Evolutionary conservation across 2,113 vertebrate genomes (phyloP), one percentile per base, ranked within the genome.

Genomic region (Nycticebus coucang): DNA sequence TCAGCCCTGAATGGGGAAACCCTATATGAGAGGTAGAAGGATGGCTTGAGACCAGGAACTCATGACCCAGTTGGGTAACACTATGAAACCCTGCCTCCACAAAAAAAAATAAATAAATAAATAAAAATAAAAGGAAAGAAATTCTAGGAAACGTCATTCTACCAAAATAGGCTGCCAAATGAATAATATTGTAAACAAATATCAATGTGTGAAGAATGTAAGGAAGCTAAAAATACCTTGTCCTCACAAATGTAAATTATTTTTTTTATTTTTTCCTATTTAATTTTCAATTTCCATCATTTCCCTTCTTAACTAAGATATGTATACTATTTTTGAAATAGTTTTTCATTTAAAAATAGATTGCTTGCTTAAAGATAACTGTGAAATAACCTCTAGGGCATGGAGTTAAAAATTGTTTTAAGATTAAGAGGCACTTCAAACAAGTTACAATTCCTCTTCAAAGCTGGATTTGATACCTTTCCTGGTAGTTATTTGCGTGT

Each of bases 331-430:
- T 93, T 93, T 41, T 33, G 26, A 55, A 85, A 57, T 80, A 68
- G 15, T 86, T 68, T 75, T 93, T 78, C 6, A 79, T 62, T 93
- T 93, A 78, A 84, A 78, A 89, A 71, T 71, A 84, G 72, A 78
- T 79, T 79, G 28, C 71, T 22, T 53, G 13, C n/a, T 85, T 79
- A 79, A 64, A 71, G 53, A 69, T 89, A 60, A 33, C 57, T 85
- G 26, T 35, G 13, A 35, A 85, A 69, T 86, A 86, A 57, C 72
- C 74, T 80, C 66, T 72, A 55, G 71, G 57, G 37, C 55, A 72
- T 69, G 30, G 15, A 74, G 30, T 80, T 80, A 64, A 60, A 60
- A 87, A 72, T 5, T 87, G 35, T 68, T 94, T 75, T 84, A 77
- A 92, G 24, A n/a, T 35, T 75, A 18, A 13, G 19, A 50, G 60